Percentiles rank a stretch among this genome's conserved stretches.
Evolutionary conservation across 2,888 invertebrate species (phyloP).

Genomic region (Xestia ashworthii): DNA sequence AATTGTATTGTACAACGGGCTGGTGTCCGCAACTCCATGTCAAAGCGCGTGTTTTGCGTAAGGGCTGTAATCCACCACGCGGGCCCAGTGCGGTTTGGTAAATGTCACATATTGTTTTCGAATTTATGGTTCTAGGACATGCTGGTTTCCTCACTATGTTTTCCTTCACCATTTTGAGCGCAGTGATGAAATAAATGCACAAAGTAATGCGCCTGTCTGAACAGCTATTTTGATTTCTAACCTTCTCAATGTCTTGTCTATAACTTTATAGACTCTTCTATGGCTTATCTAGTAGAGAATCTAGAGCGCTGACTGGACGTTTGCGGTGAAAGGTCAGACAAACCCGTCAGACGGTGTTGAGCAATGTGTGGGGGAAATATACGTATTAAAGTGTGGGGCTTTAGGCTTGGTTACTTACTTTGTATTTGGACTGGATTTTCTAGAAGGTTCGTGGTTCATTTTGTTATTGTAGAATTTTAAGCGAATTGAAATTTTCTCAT

Average conservation of each 20-base stretch:
- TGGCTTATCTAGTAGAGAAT: conserved; percentile 81
- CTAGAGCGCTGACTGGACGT: conserved; percentile 85
- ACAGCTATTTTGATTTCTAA: not conserved
- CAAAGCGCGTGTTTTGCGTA: too few relatives aligned
- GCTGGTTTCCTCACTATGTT: too few relatives aligned
- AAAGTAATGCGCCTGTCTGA: not conserved
- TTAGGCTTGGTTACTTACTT: conserved; percentile 30
- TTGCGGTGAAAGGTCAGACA: conserved; percentile 85
- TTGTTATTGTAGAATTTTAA: not conserved
- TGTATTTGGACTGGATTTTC: conserved; percentile 13
- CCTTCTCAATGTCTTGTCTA: conserved; percentile 23
- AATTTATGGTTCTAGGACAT: too few relatives aligned
- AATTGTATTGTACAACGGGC: too few relatives aligned
- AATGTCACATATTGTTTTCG: too few relatives aligned
- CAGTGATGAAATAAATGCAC: too few relatives aligned
- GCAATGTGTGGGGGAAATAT: conserved; percentile 69
- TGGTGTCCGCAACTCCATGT: too few relatives aligned
- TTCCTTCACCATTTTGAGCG: too few relatives aligned
- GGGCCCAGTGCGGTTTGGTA: too few relatives aligned
- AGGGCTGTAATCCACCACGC: too few relatives aligned
- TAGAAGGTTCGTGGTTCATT: not conserved
- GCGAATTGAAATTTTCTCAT: fast-evolving
- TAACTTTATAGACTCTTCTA: not conserved
- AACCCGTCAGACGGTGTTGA: conserved; percentile 77
- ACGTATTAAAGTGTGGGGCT: conserved; percentile 37